phyloP scores from a whole-genome alignment of 2,113 vertebrate species.

The Colius striatus region DNA sequence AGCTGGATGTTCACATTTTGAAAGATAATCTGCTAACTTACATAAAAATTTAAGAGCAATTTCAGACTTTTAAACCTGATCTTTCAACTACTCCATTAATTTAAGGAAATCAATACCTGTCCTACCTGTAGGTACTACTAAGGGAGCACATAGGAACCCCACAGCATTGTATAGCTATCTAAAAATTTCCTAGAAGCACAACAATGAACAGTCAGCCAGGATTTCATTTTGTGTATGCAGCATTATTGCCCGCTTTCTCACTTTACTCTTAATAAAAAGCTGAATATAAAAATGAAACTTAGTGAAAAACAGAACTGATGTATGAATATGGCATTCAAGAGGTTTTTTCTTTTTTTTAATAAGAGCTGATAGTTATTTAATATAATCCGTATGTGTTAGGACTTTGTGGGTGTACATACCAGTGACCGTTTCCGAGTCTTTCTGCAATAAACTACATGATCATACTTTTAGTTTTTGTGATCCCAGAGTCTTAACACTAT shows the following conservation, averaged over 20 bases:
- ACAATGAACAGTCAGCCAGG: not conserved
- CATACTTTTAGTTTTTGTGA: not conserved
- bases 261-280: not conserved
- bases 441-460: not conserved
- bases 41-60: not conserved
- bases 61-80: not conserved
- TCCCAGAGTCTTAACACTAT: slow-evolving; percentile 20
- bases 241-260: not conserved
- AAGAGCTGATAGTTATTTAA: not conserved
- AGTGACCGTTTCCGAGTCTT: not conserved
- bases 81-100: not conserved
- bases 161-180: not conserved
- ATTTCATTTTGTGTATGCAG: not conserved
- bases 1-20: not conserved
- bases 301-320: not conserved
- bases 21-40: not conserved
- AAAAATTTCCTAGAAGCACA: not conserved
- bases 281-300: not conserved
- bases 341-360: not conserved
- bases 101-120: not conserved
- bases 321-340: not conserved
- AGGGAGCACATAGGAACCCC: not conserved
- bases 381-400: not conserved
- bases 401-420: not conserved
- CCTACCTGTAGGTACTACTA: not conserved